Base-by-base conservation (phyloP, 2,888 invertebrate genomes). In the Bimastos eiseni region DNA sequence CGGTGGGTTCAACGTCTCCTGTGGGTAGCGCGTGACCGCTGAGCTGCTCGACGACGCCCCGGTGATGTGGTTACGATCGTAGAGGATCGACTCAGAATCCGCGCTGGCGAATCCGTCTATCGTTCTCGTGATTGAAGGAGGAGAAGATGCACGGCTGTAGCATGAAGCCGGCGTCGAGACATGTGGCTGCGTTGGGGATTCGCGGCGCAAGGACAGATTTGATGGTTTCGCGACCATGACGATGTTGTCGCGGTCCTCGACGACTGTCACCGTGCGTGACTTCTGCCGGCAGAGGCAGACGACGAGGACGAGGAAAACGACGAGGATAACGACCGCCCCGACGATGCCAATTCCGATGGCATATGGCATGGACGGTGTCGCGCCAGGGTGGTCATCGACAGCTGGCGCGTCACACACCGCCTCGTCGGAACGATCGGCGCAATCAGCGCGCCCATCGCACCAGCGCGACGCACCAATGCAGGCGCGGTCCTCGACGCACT, bases 1-100 rank as follows among this genome's bases (percentile, higher is more conserved):
- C 33, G 98, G 98, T 83, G 98, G 98, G 95, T 98, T 98, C 83
- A 98, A 70, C 41, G 55, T 89, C 86, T 36, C 70, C 33, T 34
- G 84, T 33, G 89, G 34, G 84, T 83, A 88, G 30, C 55, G 89
- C 0, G 90, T 44, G 34, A 49, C 30, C 13, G 49, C 38, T 19
- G 38, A 37, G 36, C 83, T 34, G 84, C 90, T 97, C 93, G 97
- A 97, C 0, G 97, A 97, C 6, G 96, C 95, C 92, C 97, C 97
- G 8, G 97, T 97, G 90, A 97, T 96, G 92, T 97, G 96, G 94
- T 97, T 97, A 86, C 97, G 96, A 92, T 96, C 95, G 91, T 95
- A 95, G n/a, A 89, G 91, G 17, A 90, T 83, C 30, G 90, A 91
- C 21, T 86, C 91, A 4, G 70, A n/a, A 34, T 90, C 89, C 1